Percentiles rank a stretch among this genome's conserved stretches.
phyloP scores from a whole-genome alignment of 2,113 vertebrate species.

The Laticauda colubrina region DNA sequence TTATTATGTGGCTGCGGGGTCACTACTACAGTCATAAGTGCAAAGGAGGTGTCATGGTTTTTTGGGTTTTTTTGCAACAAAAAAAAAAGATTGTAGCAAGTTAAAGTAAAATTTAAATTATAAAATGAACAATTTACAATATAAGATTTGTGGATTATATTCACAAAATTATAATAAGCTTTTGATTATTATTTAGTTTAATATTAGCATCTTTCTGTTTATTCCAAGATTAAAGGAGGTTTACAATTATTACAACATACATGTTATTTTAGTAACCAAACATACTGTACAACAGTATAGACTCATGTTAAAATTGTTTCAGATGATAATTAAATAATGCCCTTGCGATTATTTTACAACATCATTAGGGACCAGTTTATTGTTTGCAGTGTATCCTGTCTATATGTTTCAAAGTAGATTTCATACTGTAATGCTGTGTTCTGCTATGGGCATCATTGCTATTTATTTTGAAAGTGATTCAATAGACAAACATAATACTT shows the following conservation, averaged over 20 bases:
- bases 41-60: not conserved
- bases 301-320: not conserved
- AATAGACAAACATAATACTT: not conserved
- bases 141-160: not conserved
- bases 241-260: not conserved
- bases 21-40: not conserved
- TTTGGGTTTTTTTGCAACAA: not conserved
- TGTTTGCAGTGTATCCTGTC: not conserved
- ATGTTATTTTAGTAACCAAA: not conserved
- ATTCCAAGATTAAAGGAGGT: not conserved
- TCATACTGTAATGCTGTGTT: not conserved
- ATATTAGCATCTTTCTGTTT: not conserved
- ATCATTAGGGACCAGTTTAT: not conserved
- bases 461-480: not conserved
- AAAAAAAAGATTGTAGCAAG: not conserved
- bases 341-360: not conserved
- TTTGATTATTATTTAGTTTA: not conserved
- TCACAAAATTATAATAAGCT: not conserved
- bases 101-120: not conserved
- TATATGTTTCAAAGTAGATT: not conserved
- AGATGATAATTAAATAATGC: not conserved
- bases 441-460: not conserved
- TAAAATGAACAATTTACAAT: not conserved
- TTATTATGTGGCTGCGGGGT: not conserved
- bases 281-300: not conserved